Percentiles rank a stretch among this genome's conserved stretches.
Conservation (phyloP, 2,888 invertebrate species). For the Drosophila formosana region DNA sequence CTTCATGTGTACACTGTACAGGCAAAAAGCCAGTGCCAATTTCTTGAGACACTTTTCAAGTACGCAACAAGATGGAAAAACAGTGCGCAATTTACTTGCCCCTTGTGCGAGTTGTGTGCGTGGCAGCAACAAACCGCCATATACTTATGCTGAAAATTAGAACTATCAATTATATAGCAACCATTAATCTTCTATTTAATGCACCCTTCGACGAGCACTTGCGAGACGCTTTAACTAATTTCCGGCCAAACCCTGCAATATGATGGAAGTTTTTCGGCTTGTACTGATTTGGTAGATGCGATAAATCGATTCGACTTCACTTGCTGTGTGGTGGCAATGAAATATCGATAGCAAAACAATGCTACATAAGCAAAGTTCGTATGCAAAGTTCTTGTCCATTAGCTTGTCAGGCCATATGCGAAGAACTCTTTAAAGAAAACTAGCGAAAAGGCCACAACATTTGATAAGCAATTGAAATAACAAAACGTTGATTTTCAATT, state of each 20-base stretch:
- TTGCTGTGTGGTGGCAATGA: background rate
- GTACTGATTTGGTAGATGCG: background rate
- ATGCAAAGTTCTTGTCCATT: background rate
- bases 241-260: background rate
- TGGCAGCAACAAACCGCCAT: background rate
- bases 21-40: slow-evolving; percentile 46
- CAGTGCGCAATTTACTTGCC: slow-evolving; percentile 62
- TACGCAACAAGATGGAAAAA: slow-evolving; percentile 57
- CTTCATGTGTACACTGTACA: background rate
- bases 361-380: background rate
- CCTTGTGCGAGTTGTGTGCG: background rate
- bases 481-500: slow-evolving; percentile 53
- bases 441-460: slow-evolving; percentile 19
- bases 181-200: slow-evolving; percentile 9
- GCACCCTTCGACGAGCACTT: slow-evolving; percentile 5
- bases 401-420: slow-evolving; percentile 5
- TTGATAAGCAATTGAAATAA: slow-evolving; percentile 45
- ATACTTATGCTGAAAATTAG: background rate
- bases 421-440: slow-evolving; percentile 32
- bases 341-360: background rate
- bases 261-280: background rate
- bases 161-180: slow-evolving; percentile 15
- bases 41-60: slow-evolving; percentile 68
- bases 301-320: background rate
- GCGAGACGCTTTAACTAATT: background rate